Evolutionary conservation across 1,140 invertebrate genomes (phyloP).

Genomic region (Bombus sibiricus): DNA sequence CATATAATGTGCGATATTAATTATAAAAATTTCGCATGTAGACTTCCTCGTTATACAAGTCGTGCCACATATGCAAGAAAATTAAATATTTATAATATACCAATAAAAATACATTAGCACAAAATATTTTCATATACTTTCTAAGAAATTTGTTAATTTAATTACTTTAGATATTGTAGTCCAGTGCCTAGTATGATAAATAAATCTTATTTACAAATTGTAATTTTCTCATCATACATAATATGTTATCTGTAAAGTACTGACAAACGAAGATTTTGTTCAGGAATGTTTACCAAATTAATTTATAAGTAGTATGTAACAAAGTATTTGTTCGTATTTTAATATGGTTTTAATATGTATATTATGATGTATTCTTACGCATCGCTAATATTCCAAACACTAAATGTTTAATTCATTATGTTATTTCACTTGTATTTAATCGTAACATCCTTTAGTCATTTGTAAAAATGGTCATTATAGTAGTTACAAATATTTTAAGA

Average conservation of each 20-base stretch:
- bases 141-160: neutral
- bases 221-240: slow-evolving; percentile 14
- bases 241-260: neutral
- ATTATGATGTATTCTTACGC: slow-evolving; percentile 9
- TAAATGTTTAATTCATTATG: neutral
- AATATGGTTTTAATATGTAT: slow-evolving; percentile 13
- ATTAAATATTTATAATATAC: slow-evolving; percentile 18
- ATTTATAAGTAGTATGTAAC: slow-evolving; percentile 34
- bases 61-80: neutral
- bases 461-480: slow-evolving; percentile 22
- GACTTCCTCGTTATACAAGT: neutral
- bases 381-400: slow-evolving; percentile 1
- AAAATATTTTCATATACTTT: slow-evolving; percentile 1
- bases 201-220: slow-evolving; percentile 34
- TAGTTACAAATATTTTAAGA: slow-evolving; percentile 29
- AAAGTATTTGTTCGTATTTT: slow-evolving; percentile 21
- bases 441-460: neutral
- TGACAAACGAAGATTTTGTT: slow-evolving; percentile 10
- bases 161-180: slow-evolving; percentile 46
- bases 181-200: slow-evolving; percentile 48
- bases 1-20: neutral
- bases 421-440: slow-evolving; percentile 14
- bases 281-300: slow-evolving; percentile 30
- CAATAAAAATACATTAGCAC: neutral
- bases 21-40: neutral